Percentiles rank a stretch among this genome's conserved stretches.
phyloP scores from a whole-genome alignment of 2,888 invertebrate genomes.

The Lymantria dispar region DNA sequence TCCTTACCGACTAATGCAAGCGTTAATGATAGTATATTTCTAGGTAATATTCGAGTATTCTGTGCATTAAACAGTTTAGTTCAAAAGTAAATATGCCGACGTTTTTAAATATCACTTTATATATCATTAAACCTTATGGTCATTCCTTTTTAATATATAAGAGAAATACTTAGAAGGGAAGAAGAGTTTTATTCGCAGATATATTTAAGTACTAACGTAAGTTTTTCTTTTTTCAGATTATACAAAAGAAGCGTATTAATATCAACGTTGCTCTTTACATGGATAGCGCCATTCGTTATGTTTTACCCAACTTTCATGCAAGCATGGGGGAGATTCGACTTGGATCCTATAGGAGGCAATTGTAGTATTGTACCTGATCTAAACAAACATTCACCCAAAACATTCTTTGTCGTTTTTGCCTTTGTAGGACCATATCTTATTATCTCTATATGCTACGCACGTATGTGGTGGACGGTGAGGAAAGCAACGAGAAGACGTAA shows the following conservation, averaged over 20 bases:
- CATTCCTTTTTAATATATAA: too few species aligned
- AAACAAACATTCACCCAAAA: slow-evolving; percentile 87
- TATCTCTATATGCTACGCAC: slow-evolving; percentile 91
- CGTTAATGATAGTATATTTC: too few species aligned
- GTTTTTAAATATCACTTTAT: too few species aligned
- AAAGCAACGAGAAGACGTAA: slow-evolving; percentile 79
- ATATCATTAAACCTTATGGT: too few species aligned
- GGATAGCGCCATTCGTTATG: slow-evolving; percentile 86
- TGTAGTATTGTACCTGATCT: slow-evolving; percentile 89
- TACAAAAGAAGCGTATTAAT: slow-evolving; percentile 86
- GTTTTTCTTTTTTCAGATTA: slow-evolving; percentile 72
- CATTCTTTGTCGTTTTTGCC: slow-evolving; percentile 89
- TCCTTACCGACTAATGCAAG: too few species aligned
- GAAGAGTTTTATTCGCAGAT: neutral
- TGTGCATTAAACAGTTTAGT: too few species aligned
- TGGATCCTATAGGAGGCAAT: slow-evolving; percentile 87
- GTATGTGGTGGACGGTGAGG: slow-evolving; percentile 91
- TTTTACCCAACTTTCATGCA: slow-evolving; percentile 88
- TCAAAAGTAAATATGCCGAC: too few species aligned
- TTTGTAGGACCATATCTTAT: slow-evolving; percentile 92
- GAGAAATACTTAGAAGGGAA: too few species aligned
- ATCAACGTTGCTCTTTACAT: slow-evolving; percentile 88
- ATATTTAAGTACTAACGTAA: neutral
- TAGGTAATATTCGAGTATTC: too few species aligned
- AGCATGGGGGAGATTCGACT: slow-evolving; percentile 89